Evolutionary conservation across 1,140 invertebrate species (phyloP).

Genomic region (Hycleus cichorii): DNA sequence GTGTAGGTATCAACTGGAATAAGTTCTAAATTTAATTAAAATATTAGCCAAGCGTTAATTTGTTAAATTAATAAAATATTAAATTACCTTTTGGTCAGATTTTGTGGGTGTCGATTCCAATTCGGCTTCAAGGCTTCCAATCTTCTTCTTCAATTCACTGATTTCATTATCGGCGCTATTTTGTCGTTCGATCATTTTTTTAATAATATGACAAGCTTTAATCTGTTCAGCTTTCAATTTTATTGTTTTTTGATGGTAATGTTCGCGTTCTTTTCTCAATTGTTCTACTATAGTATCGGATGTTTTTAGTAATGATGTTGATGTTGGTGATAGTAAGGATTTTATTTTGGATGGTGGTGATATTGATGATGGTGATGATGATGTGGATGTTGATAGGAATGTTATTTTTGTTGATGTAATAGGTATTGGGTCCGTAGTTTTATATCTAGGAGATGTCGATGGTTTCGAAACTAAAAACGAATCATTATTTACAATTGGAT

Average conservation of each 20-base stretch:
- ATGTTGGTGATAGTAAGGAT: not conserved
- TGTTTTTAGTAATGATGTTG: not conserved
- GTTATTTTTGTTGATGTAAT: constrained; percentile 24
- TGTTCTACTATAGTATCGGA: not conserved
- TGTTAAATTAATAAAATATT: too few relatives aligned
- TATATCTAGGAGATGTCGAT: constrained; percentile 27
- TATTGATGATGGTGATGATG: not conserved
- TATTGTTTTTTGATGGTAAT: constrained; percentile 19
- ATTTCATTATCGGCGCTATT: constrained; percentile 37
- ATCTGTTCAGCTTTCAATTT: constrained; percentile 37
- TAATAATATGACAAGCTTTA: constrained; percentile 39
- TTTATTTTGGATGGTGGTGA: not conserved
- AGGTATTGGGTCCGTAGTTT: not conserved
- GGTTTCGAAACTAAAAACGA: constrained; percentile 36
- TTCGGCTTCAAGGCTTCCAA: constrained; percentile 20
- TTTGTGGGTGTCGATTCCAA: constrained; percentile 23
- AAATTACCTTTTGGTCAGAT: not conserved
- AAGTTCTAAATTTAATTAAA: too few relatives aligned
- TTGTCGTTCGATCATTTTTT: constrained; percentile 34
- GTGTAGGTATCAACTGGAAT: too few relatives aligned
- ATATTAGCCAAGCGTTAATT: too few relatives aligned
- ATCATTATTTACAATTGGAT: constrained; percentile 27
- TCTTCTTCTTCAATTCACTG: constrained; percentile 32
- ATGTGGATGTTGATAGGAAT: constrained; percentile 16
- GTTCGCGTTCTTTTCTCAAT: not conserved